Conservation (phyloP, 2,113 vertebrate genomes). For the Bos taurus region DNA sequence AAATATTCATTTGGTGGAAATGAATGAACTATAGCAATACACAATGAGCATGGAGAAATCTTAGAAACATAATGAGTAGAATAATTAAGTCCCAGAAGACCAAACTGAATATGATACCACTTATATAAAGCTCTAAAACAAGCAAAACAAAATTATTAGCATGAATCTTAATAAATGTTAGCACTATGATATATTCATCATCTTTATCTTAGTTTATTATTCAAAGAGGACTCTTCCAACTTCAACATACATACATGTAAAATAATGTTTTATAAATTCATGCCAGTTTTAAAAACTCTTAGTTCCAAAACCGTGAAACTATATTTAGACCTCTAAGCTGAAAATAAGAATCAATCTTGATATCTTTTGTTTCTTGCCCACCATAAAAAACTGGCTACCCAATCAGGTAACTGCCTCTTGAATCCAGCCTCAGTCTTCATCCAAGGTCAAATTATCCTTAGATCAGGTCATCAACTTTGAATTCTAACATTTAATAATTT, state of each 20-base stretch:
- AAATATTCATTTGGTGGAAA: neutral
- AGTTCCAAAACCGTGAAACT: neutral
- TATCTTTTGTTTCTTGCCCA: neutral
- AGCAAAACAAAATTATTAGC: conserved; percentile 11
- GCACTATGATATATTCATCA: neutral
- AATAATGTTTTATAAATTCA: conserved; percentile 34
- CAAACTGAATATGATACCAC: neutral
- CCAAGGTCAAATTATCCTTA: neutral
- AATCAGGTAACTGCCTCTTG: neutral
- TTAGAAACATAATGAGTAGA: conserved; percentile 24
- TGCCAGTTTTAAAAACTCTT: neutral
- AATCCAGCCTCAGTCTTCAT: neutral
- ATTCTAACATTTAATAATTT: neutral
- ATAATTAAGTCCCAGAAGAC: conserved; percentile 19
- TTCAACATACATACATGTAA: neutral
- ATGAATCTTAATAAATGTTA: neutral
- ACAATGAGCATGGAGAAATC: neutral
- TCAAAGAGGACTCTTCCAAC: neutral
- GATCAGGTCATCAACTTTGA: neutral
- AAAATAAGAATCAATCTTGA: neutral
- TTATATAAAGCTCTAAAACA: conserved; percentile 29
- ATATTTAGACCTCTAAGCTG: neutral
- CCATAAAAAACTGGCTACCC: neutral
- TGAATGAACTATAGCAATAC: neutral
- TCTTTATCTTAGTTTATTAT: conserved; percentile 4